phyloP scores from a whole-genome alignment of 1,140 invertebrate genomes.

The Parasteatoda tepidariorum region DNA sequence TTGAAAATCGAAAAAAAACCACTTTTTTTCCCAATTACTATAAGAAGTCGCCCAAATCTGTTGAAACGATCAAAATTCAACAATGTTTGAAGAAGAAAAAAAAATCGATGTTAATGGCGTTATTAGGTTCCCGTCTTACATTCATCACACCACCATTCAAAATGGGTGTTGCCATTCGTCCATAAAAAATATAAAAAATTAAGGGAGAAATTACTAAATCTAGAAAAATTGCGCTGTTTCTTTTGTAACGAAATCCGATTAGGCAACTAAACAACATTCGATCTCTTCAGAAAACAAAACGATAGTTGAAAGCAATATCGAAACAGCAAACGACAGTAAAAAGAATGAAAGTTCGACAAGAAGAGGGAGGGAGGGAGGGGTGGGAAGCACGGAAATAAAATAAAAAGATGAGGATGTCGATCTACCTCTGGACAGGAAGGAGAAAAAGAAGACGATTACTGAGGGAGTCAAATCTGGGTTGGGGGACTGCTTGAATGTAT shows the following conservation, averaged over 20 bases:
- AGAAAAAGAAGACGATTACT: background rate
- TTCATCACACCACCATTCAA: background rate
- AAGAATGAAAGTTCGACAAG: background rate
- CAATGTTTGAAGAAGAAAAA: background rate
- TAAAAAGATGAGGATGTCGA: background rate
- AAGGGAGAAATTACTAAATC: background rate
- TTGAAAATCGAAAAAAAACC: too few relatives aligned
- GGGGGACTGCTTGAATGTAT: slow-evolving; percentile 14
- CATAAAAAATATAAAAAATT: background rate
- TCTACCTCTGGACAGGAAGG: background rate
- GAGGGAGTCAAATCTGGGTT: slow-evolving; percentile 44
- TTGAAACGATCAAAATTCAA: background rate
- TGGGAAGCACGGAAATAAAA: background rate
- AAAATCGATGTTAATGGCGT: background rate
- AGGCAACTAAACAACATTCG: too few relatives aligned
- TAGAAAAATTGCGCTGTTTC: background rate
- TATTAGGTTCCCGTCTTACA: background rate
- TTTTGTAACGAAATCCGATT: background rate
- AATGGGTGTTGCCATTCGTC: background rate
- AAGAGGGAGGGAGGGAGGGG: background rate
- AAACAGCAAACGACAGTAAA: background rate
- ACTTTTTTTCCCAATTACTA: too few relatives aligned
- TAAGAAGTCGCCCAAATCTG: too few relatives aligned
- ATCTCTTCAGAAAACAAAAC: background rate
- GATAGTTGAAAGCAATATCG: background rate